Evolutionary conservation across 2,888 invertebrate genomes (phyloP), one percentile per base, ranked within the genome.

Genomic region (Punctoribates punctum): DNA sequence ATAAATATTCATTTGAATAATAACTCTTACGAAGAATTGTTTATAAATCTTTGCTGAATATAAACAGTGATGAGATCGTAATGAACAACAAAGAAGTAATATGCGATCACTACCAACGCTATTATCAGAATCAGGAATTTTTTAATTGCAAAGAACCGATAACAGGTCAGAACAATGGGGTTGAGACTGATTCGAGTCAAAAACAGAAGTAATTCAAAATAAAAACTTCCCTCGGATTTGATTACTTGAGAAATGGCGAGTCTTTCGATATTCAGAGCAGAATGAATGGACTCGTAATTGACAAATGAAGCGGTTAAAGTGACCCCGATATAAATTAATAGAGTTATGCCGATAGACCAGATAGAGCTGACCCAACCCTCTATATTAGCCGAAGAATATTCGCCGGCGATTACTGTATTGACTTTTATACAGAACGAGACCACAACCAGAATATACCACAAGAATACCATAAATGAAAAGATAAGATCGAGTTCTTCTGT

Each of bases 11-110:
- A 42, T 13, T 42, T 42, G n/a, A n/a, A n/a, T n/a, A 48, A 48
- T 17, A 4, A 48, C 4, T 5, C 5, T 42, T 42, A 42, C 5
- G 42, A 42, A 42, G 48, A 11, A 57, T 57, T 57, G 25, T 54
- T 54, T 5, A n/a, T 17, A n/a, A 57, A 23, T 25, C 9, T 25
- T 57, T 57, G 57, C 25, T 57, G 20, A 13, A 57, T 57, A 57
- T 57, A 9, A 9, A 57, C 8, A 5, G 9, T 4, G 5, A 57
- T 25, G 20, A 57, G 6, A 57, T 20, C 13, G 25, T 23, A 65
- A 17, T 65, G 65, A 17, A 65, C 27, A 8, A 65, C 65, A 65
- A 65, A 65, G 25, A 65, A 65, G 20, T 65, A 65, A 65, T 65
- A 29, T 17, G 65, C n/a, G 17, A 65, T 65, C 34, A 65, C 65